A percentile compares a stretch with the other conserved stretches of the same genome.
These are phyloP conservation scores for Brachyptera putata DNA, from an alignment of 2,888 invertebrate genomes.

Conservation along the genomic window DNA sequence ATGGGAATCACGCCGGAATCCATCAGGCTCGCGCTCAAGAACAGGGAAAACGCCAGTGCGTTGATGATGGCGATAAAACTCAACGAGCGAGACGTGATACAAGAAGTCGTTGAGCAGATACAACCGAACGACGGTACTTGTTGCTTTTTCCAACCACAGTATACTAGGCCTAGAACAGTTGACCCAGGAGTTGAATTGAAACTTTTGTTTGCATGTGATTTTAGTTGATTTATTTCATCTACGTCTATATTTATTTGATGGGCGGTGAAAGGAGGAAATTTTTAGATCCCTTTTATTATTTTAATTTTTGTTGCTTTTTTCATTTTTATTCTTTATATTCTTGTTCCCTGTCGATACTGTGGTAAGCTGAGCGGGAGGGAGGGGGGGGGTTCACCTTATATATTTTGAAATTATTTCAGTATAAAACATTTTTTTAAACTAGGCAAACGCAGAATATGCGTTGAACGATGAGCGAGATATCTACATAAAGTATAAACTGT, in stretches of 20 bases:
- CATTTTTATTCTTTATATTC: too few species aligned
- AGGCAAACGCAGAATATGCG: too few species aligned
- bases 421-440: too few species aligned
- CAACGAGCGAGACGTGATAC: slow-evolving; percentile 71
- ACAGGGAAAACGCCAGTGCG: slow-evolving; percentile 66
- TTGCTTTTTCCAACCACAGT: slow-evolving; percentile 12
- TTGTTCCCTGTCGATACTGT: too few species aligned
- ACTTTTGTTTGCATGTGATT: background rate
- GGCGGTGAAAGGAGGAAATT: too few species aligned
- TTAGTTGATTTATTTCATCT: background rate
- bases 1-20: slow-evolving; percentile 74
- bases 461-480: too few species aligned
- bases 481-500: too few species aligned
- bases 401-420: too few species aligned
- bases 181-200: slow-evolving; percentile 4
- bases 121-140: slow-evolving; percentile 69
- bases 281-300: too few species aligned
- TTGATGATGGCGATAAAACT: slow-evolving; percentile 80
- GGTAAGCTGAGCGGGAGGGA: too few species aligned
- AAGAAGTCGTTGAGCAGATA: slow-evolving; percentile 76
- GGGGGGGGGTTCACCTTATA: too few species aligned
- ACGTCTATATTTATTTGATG: background rate
- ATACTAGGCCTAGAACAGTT: slow-evolving; percentile 1
- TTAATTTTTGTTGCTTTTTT: too few species aligned
- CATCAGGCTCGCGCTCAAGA: slow-evolving; percentile 54